Evolutionary conservation across 2,888 invertebrate species (phyloP), one percentile per base, ranked within the genome.

Genomic region (Polyommatus icarus): DNA sequence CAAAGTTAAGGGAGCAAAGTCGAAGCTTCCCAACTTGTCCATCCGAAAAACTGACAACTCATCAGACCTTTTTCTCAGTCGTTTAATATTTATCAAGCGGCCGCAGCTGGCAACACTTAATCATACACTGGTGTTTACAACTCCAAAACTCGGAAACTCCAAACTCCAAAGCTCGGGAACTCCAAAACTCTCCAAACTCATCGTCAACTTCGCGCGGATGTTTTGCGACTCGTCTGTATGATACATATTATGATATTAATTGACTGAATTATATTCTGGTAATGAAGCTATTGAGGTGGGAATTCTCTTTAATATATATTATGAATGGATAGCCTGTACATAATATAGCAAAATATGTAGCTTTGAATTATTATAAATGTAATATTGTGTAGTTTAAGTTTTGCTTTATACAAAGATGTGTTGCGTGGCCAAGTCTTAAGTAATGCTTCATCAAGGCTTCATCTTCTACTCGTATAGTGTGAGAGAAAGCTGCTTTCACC

Each of bases 61-160:
- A 67, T 67, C 67, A 67, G 67, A 32, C 67, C 67, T 67, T 67
- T 67, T 67, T 67, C 67, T 29, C 67, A 32, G 29, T 32, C 29
- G 67, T 67, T 67, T 32, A 67, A 67, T 67, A 67, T 67, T 67
- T 67, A 67, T 67, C 67, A 67, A 18, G 67, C 67, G 67, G 67
- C 24, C 67, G 67, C 67, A 67, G 29, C 29, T 67, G 67, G 67
- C 29, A 32, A 15, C 67, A 29, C 67, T 67, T 67, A 67, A 67
- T 67, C 67, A 67, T 67, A 61, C 61, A 24, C 67, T 67, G 29
- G 67, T 67, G 67, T 67, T 29, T 32, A 67, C 67, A 67, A 32
- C 67, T 29, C 29, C 67, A 15, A 6, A 67, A 67, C 67, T 67
- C 67, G 29, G 15, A 10, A 67, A 29, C 67, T 67, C 61, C 61